phyloP scores from a whole-genome alignment of 2,113 vertebrate genomes.

The Malurus alboscapulatus region DNA sequence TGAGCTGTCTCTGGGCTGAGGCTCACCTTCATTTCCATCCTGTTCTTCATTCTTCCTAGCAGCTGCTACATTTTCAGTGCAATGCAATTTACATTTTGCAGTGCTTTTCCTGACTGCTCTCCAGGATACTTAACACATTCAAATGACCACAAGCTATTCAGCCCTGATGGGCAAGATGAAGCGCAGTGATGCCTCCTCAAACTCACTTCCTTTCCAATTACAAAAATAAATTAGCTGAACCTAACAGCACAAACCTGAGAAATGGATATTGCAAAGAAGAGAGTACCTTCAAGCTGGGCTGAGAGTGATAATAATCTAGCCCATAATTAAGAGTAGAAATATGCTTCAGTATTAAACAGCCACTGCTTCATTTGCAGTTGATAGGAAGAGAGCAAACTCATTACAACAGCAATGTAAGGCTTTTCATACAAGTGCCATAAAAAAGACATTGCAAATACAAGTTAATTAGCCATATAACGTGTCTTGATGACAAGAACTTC shows the following conservation, averaged over 20 bases:
- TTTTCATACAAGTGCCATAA: slow-evolving; percentile 53
- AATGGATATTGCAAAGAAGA: slow-evolving; percentile 48
- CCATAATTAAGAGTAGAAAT: slow-evolving; percentile 63
- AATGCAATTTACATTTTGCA: slow-evolving; percentile 51
- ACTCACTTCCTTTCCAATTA: slow-evolving; percentile 60
- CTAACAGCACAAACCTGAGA: slow-evolving; percentile 51
- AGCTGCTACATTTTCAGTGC: slow-evolving; percentile 14
- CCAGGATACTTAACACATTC: slow-evolving; percentile 45
- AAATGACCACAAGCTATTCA: slow-evolving; percentile 59
- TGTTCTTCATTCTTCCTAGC: neutral
- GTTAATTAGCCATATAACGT: slow-evolving; percentile 33
- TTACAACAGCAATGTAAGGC: slow-evolving; percentile 30
- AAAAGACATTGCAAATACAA: slow-evolving; percentile 50
- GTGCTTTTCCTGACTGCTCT: slow-evolving; percentile 28
- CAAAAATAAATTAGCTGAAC: slow-evolving; percentile 62
- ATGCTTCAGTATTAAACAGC: slow-evolving; percentile 47
- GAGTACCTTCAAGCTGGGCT: slow-evolving; percentile 57
- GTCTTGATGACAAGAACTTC: slow-evolving; percentile 32
- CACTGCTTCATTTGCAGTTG: slow-evolving; percentile 55
- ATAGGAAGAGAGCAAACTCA: slow-evolving; percentile 40
- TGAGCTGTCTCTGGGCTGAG: neutral
- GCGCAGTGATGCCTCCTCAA: slow-evolving; percentile 44
- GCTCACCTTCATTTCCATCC: neutral
- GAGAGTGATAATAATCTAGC: slow-evolving; percentile 60
- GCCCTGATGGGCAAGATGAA: slow-evolving; percentile 60